Conservation (phyloP, 2,888 invertebrate species). For the Leistus spinibarbis region DNA sequence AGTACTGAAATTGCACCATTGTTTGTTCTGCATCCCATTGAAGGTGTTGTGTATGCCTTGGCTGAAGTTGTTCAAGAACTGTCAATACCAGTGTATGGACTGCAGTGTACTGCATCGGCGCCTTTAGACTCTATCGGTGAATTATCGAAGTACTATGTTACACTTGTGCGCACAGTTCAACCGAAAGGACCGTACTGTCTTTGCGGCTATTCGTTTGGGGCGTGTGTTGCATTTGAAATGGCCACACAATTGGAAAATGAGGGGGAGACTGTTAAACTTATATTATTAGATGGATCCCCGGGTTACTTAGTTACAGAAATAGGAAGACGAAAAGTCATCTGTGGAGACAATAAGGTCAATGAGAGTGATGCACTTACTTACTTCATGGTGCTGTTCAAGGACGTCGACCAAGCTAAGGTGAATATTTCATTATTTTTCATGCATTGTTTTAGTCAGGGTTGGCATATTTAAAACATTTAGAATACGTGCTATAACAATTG, state of each 20-base stretch:
- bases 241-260: conserved; percentile 77
- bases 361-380: conserved; percentile 79
- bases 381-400: conserved; percentile 80
- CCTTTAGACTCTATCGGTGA: conserved; percentile 74
- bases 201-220: conserved; percentile 95
- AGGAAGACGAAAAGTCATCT: conserved; percentile 66
- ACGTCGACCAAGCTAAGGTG: conserved; percentile 75
- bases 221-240: conserved; percentile 94
- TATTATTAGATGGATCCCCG: conserved; percentile 91
- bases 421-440: conserved; percentile 41
- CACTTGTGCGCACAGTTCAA: conserved; percentile 77
- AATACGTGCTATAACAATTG: no score
- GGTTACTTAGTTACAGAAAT: conserved; percentile 80
- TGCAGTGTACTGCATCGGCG: conserved; percentile 83
- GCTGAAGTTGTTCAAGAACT: conserved; percentile 74
- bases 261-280: conserved; percentile 65
- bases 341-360: conserved; percentile 64
- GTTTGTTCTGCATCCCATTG: conserved; percentile 85
- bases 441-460: not conserved
- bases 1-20: conserved; percentile 61
- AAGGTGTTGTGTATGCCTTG: conserved; percentile 80
- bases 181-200: conserved; percentile 84
- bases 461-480: no score
- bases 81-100: conserved; percentile 80
- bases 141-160: conserved; percentile 75